Evolutionary conservation across 2,888 invertebrate genomes (phyloP), one percentile per base, ranked within the genome.

Genomic region (Lithosia quadra): DNA sequence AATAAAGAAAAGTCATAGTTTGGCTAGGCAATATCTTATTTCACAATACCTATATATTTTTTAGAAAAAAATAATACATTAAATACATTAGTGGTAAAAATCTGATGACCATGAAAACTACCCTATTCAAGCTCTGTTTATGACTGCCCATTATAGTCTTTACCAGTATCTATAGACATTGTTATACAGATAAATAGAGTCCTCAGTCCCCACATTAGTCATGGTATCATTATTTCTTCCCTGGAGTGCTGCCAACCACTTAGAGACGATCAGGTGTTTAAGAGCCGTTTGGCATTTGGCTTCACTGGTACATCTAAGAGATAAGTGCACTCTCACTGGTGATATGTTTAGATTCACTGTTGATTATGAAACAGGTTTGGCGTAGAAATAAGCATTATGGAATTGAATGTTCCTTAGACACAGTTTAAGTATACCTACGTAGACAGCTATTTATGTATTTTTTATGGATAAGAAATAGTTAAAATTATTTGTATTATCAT

Each of bases 231-330:
- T 28, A 68, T 65, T 67, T 34, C 55, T 65, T 22, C 53, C 55
- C 73, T 80, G 79, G 80, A 73, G 13, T 11, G 55, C 36, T 68
- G 80, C 79, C 79, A 78, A 65, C 69, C 68, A 63, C 72, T 75
- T 79, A 85, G 78, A 77, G 74, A 74, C 73, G 68, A 83, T 86
- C 85, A 85, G 86, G 85, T 86, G 86, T 85, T 80, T 80, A 83
- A 82, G 81, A 81, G 82, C 72, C 83, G 81, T 79, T 76, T 79
- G 81, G 82, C 78, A 84, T 87, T 84, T 82, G 71, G 69, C 75
- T 74, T 64, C 62, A 53, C 28, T 49, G 10, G 22, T 75, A 72
- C 69, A 72, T 75, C 61, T 75, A 68, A 64, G 60, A 71, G 72
- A 83, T 81, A 71, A 71, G 69, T 67, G 70, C 64, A 67, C 62